Conservation (phyloP, 2,113 vertebrate genomes). For the Gymnogyps californianus region DNA sequence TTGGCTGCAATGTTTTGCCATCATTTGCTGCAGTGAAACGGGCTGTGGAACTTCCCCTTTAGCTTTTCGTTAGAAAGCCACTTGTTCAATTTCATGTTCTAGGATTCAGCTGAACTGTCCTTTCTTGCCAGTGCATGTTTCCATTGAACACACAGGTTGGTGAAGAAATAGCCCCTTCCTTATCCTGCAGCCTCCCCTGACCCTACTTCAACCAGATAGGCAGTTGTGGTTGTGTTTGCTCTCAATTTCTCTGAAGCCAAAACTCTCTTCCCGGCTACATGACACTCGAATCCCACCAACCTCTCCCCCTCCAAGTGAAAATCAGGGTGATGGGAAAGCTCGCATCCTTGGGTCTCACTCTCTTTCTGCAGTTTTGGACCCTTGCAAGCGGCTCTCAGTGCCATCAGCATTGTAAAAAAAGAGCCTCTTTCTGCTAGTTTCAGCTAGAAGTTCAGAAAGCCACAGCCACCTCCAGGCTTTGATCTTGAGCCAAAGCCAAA, state of each 20-base stretch:
- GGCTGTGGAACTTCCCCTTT: not conserved
- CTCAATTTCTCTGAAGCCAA: not conserved
- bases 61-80: not conserved
- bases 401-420: not conserved
- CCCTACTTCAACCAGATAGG: not conserved
- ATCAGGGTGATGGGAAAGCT: not conserved
- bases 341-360: not conserved
- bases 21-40: not conserved
- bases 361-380: not conserved
- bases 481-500: not conserved
- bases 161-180: conserved; percentile 5
- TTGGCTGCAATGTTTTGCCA: not conserved
- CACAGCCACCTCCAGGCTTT: not conserved
- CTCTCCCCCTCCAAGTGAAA: not conserved
- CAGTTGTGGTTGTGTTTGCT: not conserved
- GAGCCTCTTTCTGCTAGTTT: not conserved
- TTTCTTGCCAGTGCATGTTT: not conserved
- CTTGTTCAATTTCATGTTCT: not conserved
- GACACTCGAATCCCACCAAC: not conserved
- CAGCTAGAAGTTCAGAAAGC: not conserved
- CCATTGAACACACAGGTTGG: not conserved
- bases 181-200: not conserved
- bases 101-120: not conserved
- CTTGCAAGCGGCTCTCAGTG: not conserved
- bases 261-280: not conserved